A percentile compares a stretch with the other conserved stretches of the same genome.
Evolutionary conservation across 1,140 invertebrate species (phyloP).

Genomic region (Drosophila repletoides): DNA sequence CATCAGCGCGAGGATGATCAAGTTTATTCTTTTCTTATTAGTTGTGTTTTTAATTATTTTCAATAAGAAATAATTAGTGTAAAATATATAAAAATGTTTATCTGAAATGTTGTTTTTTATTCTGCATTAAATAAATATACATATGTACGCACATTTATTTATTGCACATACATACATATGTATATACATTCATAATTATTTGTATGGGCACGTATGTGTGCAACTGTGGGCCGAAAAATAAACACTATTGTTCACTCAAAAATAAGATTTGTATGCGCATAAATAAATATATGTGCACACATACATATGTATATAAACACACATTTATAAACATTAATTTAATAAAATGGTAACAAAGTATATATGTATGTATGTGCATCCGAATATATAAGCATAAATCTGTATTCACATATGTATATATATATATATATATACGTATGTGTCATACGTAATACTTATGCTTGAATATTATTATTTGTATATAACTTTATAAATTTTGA

Average conservation of each 20-base stretch:
- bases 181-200: constrained; percentile 12
- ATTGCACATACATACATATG: constrained; percentile 21
- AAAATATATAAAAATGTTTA: no score
- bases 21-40: no score
- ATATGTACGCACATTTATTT: neutral
- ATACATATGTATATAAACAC: constrained; percentile 1
- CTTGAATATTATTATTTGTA: constrained; percentile 18
- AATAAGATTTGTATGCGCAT: no score
- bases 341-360: neutral
- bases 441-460: constrained; percentile 2
- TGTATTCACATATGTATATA: neutral
- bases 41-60: no score
- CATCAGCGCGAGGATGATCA: no score
- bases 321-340: neutral
- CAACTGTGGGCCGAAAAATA: constrained; percentile 10
- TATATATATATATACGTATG: neutral
- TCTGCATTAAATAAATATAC: no score
- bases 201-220: neutral
- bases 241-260: constrained; percentile 3
- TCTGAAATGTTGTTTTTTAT: no score
- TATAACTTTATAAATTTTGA: constrained; percentile 17
- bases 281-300: neutral
- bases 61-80: no score
- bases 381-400: constrained; percentile 24
- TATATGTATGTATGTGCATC: no score